Evolutionary conservation across 30 jellyfish, hydroid and myxozoan species (phyloP), one percentile per base, ranked within the genome.

Genomic region (Pseudorhiza aurosa): DNA sequence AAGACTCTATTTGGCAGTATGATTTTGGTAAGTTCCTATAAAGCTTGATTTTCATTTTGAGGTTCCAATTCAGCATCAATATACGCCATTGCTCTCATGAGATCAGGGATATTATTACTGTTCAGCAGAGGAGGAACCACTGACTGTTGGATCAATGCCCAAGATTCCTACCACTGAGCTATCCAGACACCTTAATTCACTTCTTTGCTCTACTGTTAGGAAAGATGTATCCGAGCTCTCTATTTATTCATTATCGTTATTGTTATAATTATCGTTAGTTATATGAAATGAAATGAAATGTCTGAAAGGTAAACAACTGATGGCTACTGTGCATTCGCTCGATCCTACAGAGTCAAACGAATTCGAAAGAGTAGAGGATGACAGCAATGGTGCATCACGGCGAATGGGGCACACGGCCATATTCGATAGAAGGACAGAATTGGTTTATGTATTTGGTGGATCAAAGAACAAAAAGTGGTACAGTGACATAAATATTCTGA

Each of bases 381-480:
- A 72, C 15, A 80, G 73, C 45, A 32, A 72, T 35, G 84, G 82
- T 0, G 87, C 83, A 51, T 85, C 85, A 8, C 82, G 97, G 42
- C 59, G 97, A 39, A 67, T 73, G 76, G 97, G 97, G 0, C 97
- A 88, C 42, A 72, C 95, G 17, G 91, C 87, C 17, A 65, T 46
- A 8, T 88, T 62, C 36, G 83, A 82, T 69, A 85, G 65, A 14
- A 67, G 53, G 10, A 18, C 67, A 18, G 70, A 50, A 11, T 83
- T 11, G 6, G 36, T 88, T 12, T 88, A 44, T 68, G 93, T 88
- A 3, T 88, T 75, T 88, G 97, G 97, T 46, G 97, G 97, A 17
- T 88, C 94, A 49, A 81, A 81, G 40, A 49, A 47, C 74, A 82
- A 88, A 57, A 80, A 68, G 42, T 88, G 97, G 97, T 88, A 19